These are phyloP conservation scores for Hippocampus comes DNA, from an alignment of 2,113 vertebrate genomes.

Conservation along the genomic window DNA sequence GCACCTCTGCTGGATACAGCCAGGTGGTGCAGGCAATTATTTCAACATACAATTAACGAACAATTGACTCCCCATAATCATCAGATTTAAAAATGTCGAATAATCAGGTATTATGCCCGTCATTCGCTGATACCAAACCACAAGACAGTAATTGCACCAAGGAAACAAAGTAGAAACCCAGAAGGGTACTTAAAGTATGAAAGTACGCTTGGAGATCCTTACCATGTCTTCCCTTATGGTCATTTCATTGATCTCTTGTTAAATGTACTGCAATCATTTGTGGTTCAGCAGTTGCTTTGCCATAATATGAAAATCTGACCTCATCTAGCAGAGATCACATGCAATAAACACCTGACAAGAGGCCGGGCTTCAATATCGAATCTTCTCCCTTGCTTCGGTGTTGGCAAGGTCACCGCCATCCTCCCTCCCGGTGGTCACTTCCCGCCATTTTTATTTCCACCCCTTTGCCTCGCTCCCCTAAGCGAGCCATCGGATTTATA, in stretches of 20 bases:
- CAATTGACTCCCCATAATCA: neutral
- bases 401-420: constrained; percentile 61
- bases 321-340: constrained; percentile 67
- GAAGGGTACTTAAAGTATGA: neutral
- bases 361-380: constrained; percentile 71
- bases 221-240: constrained; percentile 26
- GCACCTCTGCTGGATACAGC: no score
- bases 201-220: neutral
- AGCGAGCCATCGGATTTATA: constrained; percentile 70
- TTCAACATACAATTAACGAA: neutral
- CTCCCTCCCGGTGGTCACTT: constrained; percentile 56
- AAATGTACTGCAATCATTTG: constrained; percentile 68
- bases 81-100: neutral
- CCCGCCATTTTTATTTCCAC: constrained; percentile 45
- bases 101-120: neutral
- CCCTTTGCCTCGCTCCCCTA: constrained; percentile 36
- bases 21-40: no score
- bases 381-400: constrained; percentile 66
- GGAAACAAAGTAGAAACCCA: neutral
- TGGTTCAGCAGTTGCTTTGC: constrained; percentile 68
- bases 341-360: constrained; percentile 77
- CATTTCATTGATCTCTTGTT: constrained; percentile 69
- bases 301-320: constrained; percentile 77
- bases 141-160: neutral
- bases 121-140: neutral